Evolutionary conservation across 2,797 vertebrate genomes (phyloP).

Genomic region (Pitangus sulphuratus): DNA sequence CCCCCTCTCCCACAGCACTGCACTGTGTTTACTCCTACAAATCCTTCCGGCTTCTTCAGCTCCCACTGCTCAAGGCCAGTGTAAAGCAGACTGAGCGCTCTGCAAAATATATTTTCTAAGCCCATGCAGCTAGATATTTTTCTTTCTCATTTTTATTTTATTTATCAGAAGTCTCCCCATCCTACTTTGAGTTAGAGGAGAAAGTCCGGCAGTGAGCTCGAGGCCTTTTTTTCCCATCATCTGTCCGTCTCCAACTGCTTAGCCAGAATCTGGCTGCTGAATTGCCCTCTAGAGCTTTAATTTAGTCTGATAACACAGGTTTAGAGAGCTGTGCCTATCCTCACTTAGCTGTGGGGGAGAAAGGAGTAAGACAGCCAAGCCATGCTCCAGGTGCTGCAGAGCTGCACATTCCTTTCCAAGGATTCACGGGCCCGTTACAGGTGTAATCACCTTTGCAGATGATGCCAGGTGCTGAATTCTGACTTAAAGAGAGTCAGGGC

Average conservation of each 20-base stretch:
- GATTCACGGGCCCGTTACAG: not conserved
- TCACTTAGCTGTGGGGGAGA: not conserved
- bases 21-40: not conserved
- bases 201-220: not conserved
- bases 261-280: not conserved
- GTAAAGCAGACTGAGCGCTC: not conserved
- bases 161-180: not conserved
- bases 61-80: not conserved
- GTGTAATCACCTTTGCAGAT: not conserved
- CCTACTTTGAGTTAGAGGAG: not conserved
- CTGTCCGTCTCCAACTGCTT: not conserved
- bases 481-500: not conserved
- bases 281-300: not conserved
- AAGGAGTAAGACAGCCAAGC: not conserved
- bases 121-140: not conserved
- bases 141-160: not conserved
- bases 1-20: not conserved
- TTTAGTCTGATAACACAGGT: not conserved
- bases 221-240: not conserved
- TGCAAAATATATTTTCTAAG: not conserved
- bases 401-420: accelerated
- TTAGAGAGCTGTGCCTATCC: not conserved
- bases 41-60: not conserved
- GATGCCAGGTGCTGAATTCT: not conserved
- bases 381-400: not conserved